Evolutionary conservation across 2,797 vertebrate species (phyloP), one percentile per base, ranked within the genome.

Genomic region (Taeniopygia guttata): DNA sequence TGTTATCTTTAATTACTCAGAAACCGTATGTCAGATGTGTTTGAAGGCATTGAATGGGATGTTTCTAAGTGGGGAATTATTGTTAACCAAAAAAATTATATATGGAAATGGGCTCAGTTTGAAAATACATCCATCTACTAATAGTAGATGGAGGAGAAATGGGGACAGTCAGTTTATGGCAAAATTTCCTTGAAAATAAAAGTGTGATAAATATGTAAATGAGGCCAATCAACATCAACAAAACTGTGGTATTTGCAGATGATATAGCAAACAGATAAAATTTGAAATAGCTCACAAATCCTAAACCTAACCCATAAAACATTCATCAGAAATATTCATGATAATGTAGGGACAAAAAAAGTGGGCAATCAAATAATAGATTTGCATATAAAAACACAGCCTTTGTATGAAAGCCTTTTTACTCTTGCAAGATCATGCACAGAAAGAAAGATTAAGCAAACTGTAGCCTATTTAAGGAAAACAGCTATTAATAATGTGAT

Each of bases 201-300:
- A 97, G 70, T 85, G 76, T 96, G 95, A 97, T 97, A 96, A 97
- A 97, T 97, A 98, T 97, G 97, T 90, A 98, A 97, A 98, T 97
- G 88, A 96, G 80, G 94, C 90, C 91, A 97, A 97, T 97, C 96
- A 97, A 89, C 95, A 96, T 95, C 96, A 96, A 95, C 94, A 95
- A 96, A 97, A 96, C 97, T 85, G 84, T 51, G 17, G 84, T 96
- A 95, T 95, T 97, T 98, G 96, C 94, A 97, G 96, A 97, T 96
- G 96, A 97, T 92, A 76, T 5, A 67, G 93, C 96, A 97, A 89
- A 73, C 73, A 97, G 97, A 96, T 96, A 97, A 97, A 96, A 97
- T 94, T n/a, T 95, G 88, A 98, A 97, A 96, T 84, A 94, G 85
- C 90, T 97, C 94, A 92, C 95, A 96, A 96, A 95, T 97, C 95